Percentiles rank a stretch among this genome's conserved stretches.
Conservation (phyloP, 64 coral and sea anemone species). For the Cladopsammia gracilis region DNA sequence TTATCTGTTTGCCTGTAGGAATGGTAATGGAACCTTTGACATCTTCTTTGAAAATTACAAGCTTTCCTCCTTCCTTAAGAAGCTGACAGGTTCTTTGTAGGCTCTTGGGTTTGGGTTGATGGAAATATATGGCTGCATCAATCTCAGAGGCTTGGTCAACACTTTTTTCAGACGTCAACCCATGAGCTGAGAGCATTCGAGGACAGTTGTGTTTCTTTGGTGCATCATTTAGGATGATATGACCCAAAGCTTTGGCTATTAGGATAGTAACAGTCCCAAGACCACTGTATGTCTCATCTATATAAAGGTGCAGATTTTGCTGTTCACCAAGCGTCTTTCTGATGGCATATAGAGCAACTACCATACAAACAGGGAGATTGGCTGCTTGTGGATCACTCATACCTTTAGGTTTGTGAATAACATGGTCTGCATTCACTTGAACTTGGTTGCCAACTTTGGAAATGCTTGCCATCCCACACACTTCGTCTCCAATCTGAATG, state of each 20-base stretch:
- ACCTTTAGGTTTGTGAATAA: conserved; percentile 49
- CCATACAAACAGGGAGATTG: conserved; percentile 64
- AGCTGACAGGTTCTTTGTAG: conserved; percentile 60
- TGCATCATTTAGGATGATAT: conserved; percentile 15
- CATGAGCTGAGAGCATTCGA: neutral
- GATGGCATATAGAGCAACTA: conserved; percentile 30
- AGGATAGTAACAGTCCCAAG: conserved; percentile 44
- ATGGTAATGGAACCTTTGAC: conserved; percentile 22
- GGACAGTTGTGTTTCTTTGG: neutral
- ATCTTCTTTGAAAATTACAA: conserved; percentile 50
- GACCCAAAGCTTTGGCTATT: conserved; percentile 65
- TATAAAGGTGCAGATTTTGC: conserved; percentile 1
- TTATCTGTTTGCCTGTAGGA: conserved; percentile 51
- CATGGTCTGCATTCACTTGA: conserved; percentile 33
- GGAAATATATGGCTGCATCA: conserved; percentile 78
- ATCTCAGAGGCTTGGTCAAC: neutral
- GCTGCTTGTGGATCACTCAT: conserved; percentile 70
- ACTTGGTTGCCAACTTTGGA: conserved; percentile 49
- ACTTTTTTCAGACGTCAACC: neutral
- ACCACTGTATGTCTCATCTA: conserved; percentile 71
- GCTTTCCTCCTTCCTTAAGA: conserved; percentile 59
- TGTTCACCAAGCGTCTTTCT: neutral
- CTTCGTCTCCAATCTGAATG: conserved; percentile 34
- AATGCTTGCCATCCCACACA: conserved; percentile 57
- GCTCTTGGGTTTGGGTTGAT: conserved; percentile 58